phyloP scores from a whole-genome alignment of 2,888 invertebrate species.

The Heteropelma amictum region DNA sequence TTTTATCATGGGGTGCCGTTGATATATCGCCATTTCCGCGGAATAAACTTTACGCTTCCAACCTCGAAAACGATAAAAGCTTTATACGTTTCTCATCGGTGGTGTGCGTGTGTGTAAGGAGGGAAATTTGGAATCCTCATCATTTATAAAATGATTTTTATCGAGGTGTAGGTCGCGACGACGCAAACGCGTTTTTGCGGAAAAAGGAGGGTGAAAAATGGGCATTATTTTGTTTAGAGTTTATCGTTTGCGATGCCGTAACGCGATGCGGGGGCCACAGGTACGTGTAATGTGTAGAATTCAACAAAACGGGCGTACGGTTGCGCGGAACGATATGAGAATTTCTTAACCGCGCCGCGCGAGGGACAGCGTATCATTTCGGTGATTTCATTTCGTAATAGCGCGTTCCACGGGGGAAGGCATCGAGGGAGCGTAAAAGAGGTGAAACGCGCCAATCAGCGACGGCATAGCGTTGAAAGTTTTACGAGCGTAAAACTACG shows the following conservation, averaged over 20 bases:
- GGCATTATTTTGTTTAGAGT: too few species aligned
- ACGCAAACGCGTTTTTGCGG: too few species aligned
- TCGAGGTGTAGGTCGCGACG: too few species aligned
- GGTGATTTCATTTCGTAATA: conserved; percentile 35
- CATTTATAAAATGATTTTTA: too few species aligned
- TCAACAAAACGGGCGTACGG: conserved; percentile 11
- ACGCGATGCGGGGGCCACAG: too few species aligned
- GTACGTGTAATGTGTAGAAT: conserved; percentile 3
- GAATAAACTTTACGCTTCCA: background rate
- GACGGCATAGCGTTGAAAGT: conserved; percentile 30
- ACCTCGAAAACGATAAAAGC: background rate
- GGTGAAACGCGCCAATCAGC: background rate
- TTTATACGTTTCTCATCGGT: background rate
- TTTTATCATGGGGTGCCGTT: background rate
- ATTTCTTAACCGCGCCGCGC: conserved; percentile 23
- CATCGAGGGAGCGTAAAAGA: background rate
- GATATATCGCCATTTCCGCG: background rate
- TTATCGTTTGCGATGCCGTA: too few species aligned
- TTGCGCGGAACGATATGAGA: conserved; percentile 26
- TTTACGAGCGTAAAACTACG: conserved; percentile 34
- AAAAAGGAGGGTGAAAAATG: too few species aligned
- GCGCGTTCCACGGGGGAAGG: conserved; percentile 3
- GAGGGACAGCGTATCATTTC: conserved; percentile 31
- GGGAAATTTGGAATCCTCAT: too few species aligned
- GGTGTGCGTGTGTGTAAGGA: background rate